These are phyloP conservation scores for Dasyprocta punctata DNA, from an alignment of 2,113 vertebrate species.

Conservation along the genomic window DNA sequence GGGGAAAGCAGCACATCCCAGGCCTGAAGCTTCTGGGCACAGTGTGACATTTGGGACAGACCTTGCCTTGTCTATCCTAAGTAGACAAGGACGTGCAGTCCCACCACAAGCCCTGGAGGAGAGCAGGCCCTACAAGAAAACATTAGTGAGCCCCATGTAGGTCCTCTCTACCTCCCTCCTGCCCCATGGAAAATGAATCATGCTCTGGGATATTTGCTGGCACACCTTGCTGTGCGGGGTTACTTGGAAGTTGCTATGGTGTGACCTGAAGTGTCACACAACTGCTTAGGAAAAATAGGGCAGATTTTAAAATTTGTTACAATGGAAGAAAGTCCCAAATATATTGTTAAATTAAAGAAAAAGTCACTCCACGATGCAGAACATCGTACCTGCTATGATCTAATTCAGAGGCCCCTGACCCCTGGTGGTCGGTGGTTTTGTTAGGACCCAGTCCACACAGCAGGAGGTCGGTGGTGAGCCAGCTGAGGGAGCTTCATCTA, in stretches of 20 bases:
- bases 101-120: neutral
- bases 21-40: neutral
- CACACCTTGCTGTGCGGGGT: neutral
- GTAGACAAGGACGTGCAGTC: neutral
- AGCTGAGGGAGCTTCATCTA: neutral
- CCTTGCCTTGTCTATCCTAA: rapidly evolving
- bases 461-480: neutral
- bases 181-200: neutral
- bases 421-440: neutral
- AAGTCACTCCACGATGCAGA: neutral
- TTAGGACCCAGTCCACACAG: neutral
- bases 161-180: neutral
- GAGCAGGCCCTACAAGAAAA: neutral
- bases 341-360: neutral
- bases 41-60: neutral
- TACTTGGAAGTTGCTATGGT: neutral
- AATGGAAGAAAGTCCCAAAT: neutral
- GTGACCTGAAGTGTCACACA: neutral
- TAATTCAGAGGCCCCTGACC: neutral
- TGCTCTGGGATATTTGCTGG: neutral
- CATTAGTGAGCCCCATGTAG: rapidly evolving
- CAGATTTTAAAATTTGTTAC: neutral
- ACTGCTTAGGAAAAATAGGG: neutral
- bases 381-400: neutral
- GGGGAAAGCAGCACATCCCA: neutral